Percentiles rank a stretch among this genome's conserved stretches.
Conservation (phyloP, 2,797 vertebrate genomes). For the Oreochromis mossambicus region DNA sequence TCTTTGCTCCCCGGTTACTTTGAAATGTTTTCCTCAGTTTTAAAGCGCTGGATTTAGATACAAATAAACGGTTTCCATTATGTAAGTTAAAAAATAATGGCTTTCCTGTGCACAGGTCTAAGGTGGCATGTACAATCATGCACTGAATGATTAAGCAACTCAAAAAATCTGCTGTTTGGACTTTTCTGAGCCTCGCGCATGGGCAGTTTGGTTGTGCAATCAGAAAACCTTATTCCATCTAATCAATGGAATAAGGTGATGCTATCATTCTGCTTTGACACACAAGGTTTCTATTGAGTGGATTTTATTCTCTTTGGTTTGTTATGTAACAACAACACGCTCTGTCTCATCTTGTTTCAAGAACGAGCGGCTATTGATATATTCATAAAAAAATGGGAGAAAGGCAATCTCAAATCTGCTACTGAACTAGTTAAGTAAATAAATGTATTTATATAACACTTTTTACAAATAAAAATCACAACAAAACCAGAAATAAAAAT, state of each 20-base stretch:
- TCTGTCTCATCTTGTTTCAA: background rate
- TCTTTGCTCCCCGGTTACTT: background rate
- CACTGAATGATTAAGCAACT: background rate
- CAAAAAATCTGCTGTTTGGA: background rate
- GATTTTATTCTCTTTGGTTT: background rate
- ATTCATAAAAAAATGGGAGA: background rate
- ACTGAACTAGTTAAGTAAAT: background rate
- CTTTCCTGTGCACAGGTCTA: background rate
- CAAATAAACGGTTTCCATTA: background rate
- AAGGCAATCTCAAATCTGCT: background rate
- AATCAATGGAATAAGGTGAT: background rate
- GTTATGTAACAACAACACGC: fast-evolving
- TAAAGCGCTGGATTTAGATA: background rate
- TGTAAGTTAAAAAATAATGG: background rate
- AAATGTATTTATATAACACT: fast-evolving
- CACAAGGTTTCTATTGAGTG: background rate
- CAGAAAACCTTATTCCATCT: background rate
- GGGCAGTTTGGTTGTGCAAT: background rate
- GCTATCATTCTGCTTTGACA: background rate
- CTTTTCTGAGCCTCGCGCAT: background rate
- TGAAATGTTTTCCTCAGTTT: background rate
- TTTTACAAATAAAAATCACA: background rate
- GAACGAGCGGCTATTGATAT: background rate
- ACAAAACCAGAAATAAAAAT: fast-evolving
- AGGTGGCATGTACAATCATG: background rate